A percentile compares a stretch with the other conserved stretches of the same genome.
Conservation (phyloP, 1,140 invertebrate genomes). For the Neuroterus valhalla region DNA sequence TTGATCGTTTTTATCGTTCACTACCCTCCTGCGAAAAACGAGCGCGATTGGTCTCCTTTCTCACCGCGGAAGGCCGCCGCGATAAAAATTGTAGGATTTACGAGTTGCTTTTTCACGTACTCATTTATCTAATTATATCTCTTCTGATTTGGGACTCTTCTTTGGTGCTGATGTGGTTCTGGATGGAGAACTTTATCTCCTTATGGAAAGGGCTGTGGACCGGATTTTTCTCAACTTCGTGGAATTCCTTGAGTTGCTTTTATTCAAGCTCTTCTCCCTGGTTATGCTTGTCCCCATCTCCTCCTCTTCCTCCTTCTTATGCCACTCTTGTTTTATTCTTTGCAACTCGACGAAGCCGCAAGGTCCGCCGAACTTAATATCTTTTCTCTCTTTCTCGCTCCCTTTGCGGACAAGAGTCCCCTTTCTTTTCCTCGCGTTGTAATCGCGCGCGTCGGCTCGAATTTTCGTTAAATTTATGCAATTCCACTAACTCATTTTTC, state of each 20-base stretch:
- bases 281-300: constrained; percentile 19
- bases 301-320: constrained; percentile 9
- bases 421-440: constrained; percentile 45
- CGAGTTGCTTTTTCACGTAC: constrained; percentile 23
- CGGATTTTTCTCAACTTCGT: constrained; percentile 30
- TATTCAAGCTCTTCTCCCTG: constrained; percentile 27
- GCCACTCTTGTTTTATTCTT: constrained; percentile 24
- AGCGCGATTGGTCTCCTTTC: not conserved
- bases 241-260: constrained; percentile 26
- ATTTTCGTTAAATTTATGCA: constrained; percentile 56
- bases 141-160: not conserved
- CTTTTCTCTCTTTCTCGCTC: not conserved
- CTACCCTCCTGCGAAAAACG: constrained; percentile 9
- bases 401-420: constrained; percentile 33
- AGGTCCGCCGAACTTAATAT: constrained; percentile 24
- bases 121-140: constrained; percentile 28
- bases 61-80: not conserved
- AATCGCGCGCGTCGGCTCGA: constrained; percentile 55
- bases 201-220: constrained; percentile 26
- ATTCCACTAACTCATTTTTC: constrained; percentile 54
- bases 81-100: constrained; percentile 26
- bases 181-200: constrained; percentile 19
- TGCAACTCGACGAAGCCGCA: constrained; percentile 28
- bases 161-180: not conserved
- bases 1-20: constrained; percentile 26